Conservation (phyloP, 2,797 vertebrate genomes). For the Muscicapa comitata region DNA sequence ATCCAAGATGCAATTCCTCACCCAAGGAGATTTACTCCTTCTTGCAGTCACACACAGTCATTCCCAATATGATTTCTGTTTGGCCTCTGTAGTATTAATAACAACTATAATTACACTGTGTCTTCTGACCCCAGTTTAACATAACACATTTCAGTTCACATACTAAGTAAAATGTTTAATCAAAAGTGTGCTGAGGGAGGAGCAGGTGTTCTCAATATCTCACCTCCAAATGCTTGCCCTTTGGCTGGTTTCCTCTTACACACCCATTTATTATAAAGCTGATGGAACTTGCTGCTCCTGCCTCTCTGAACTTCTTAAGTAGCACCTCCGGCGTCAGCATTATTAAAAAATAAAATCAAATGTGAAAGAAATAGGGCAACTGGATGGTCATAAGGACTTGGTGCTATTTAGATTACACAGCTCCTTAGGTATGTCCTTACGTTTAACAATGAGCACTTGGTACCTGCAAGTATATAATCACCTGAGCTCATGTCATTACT, state of each 20-base stretch:
- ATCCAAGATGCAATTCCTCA: background rate
- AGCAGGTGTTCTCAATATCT: constrained; percentile 53
- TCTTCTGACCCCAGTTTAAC: constrained; percentile 45
- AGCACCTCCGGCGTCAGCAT: constrained; percentile 32
- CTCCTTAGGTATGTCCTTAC: background rate
- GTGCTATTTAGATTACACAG: constrained; percentile 12
- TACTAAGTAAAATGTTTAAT: constrained; percentile 43
- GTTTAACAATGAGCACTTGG: background rate
- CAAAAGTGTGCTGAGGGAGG: background rate
- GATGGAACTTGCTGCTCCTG: background rate
- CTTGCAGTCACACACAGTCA: background rate
- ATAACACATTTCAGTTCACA: constrained; percentile 25
- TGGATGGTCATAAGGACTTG: background rate
- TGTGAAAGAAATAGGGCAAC: constrained; percentile 7
- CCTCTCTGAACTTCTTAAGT: constrained; percentile 43
- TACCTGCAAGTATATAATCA: constrained; percentile 18
- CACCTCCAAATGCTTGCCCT: constrained; percentile 49
- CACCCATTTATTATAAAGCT: constrained; percentile 51
- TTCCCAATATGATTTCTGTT: background rate
- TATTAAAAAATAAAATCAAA: constrained; percentile 51
- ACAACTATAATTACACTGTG: constrained; percentile 38
- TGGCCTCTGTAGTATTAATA: constrained; percentile 25
- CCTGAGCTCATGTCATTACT: background rate
- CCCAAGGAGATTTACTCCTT: background rate
- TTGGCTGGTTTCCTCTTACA: constrained; percentile 34